A percentile compares a stretch with the other conserved stretches of the same genome.
Evolutionary conservation across 2,888 invertebrate genomes (phyloP).

Genomic region (Vanessa cardui): DNA sequence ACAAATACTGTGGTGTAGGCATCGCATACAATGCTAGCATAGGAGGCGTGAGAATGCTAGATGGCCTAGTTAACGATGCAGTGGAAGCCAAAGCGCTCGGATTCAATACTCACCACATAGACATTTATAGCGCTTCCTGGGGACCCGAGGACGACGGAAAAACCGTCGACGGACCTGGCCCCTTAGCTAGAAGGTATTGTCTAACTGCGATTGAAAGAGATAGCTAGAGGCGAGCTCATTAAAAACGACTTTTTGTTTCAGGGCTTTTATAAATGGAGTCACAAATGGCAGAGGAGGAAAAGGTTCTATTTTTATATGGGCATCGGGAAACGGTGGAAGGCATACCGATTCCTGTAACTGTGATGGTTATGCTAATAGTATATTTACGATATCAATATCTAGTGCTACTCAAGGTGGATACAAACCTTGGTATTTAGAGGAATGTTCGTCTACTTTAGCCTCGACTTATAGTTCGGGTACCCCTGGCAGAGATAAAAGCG

Average conservation of each 20-base stretch:
- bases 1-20: conserved; percentile 98
- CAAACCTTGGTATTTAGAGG: conserved; percentile 99
- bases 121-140: conserved; percentile 98
- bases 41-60: conserved; percentile 98
- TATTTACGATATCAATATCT: conserved; percentile 98
- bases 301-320: conserved; percentile 98
- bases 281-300: conserved; percentile 95
- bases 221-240: conserved; percentile 65
- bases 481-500: conserved; percentile 94
- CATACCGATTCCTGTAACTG: conserved; percentile 99
- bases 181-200: conserved; percentile 87
- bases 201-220: conserved; percentile 55
- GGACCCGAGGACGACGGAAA: conserved; percentile 98
- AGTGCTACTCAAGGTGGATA: conserved; percentile 97
- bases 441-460: conserved; percentile 98
- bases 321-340: conserved; percentile 97
- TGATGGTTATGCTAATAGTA: conserved; percentile 99
- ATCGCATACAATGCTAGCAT: conserved; percentile 98
- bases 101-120: conserved; percentile 96
- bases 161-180: conserved; percentile 97
- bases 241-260: conserved; percentile 70
- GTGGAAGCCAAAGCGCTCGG: conserved; percentile 97
- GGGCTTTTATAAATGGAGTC: conserved; percentile 96
- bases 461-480: conserved; percentile 99
- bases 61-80: conserved; percentile 97